Conservation (phyloP, 2,113 vertebrate genomes). For the Psophia crepitans region DNA sequence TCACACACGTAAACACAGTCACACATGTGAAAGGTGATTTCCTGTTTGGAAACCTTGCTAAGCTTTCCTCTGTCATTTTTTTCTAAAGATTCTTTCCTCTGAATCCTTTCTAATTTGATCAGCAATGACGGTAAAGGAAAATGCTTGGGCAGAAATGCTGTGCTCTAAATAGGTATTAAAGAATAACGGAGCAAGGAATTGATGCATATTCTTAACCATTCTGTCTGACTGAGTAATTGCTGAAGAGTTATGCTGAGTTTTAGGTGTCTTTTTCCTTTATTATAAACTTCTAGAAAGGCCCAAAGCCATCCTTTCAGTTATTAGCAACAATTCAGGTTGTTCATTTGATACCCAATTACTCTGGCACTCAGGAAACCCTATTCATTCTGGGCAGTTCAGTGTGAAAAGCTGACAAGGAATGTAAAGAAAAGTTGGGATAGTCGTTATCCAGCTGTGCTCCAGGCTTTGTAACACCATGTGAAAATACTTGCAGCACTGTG, state of each 20-base stretch:
- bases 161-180: background rate
- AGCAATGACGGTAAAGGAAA: background rate
- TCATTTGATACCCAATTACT: conserved; percentile 41
- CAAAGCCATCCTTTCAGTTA: conserved; percentile 9
- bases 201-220: background rate
- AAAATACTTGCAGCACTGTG: background rate
- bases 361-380: conserved; percentile 11
- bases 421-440: background rate
- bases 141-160: background rate
- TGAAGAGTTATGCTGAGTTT: conserved; percentile 11
- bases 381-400: conserved; percentile 12
- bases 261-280: background rate
- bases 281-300: background rate
- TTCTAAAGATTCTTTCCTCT: background rate
- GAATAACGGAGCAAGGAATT: background rate
- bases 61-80: background rate
- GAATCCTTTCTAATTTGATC: background rate
- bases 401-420: conserved; percentile 45
- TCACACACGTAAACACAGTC: background rate
- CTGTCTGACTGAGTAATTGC: background rate
- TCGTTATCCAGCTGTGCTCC: background rate
- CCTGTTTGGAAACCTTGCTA: background rate
- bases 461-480: background rate
- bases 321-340: conserved; percentile 31
- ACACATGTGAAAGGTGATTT: background rate